Conservation (phyloP, 2,888 invertebrate genomes). For the Odontocerum albicorne region DNA sequence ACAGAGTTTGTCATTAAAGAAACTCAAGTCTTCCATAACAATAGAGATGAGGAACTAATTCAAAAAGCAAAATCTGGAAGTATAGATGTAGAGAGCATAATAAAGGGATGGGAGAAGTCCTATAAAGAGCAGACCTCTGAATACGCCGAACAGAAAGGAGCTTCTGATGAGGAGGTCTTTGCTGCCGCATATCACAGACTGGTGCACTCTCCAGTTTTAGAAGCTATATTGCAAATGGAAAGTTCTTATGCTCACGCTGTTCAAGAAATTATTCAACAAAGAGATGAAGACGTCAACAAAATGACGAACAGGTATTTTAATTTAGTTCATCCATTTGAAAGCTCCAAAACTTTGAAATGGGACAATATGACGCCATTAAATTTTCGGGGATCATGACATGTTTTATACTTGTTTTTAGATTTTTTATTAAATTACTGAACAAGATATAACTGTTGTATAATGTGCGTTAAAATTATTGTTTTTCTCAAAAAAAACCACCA, state of each 20-base stretch:
- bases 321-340: no score
- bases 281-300: conserved; percentile 70
- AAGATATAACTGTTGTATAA: no score
- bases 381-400: no score
- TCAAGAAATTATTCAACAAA: conserved; percentile 68
- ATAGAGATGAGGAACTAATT: conserved; percentile 63
- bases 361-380: no score
- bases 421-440: no score
- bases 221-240: conserved; percentile 86
- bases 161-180: conserved; percentile 84
- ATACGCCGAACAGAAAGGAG: conserved; percentile 79
- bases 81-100: conserved; percentile 71
- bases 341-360: no score
- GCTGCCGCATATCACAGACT: conserved; percentile 80
- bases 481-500: no score
- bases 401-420: no score
- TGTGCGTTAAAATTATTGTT: no score
- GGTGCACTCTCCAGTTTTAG: conserved; percentile 84
- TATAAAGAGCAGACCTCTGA: conserved; percentile 82
- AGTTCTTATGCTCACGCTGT: conserved; percentile 84
- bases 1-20: conserved; percentile 65
- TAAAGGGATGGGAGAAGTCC: conserved; percentile 76
- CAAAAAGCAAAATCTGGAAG: conserved; percentile 63
- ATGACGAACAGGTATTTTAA: conserved; percentile 63
- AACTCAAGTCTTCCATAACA: conserved; percentile 68